Evolutionary conservation across 2,113 vertebrate species (phyloP).

Genomic region (Cyphomyrus discorhynchus): DNA sequence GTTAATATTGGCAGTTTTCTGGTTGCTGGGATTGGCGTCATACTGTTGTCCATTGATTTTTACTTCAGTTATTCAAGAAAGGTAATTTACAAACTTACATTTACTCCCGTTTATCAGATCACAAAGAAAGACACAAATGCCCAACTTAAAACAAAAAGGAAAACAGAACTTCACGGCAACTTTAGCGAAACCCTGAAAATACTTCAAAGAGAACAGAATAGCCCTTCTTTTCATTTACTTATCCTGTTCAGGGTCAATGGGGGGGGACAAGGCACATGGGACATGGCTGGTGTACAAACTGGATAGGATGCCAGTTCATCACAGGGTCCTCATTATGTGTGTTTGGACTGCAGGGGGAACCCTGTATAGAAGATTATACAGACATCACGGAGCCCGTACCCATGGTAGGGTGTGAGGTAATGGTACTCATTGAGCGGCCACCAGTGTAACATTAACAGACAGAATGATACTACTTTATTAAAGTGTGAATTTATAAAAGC

Average conservation of each 20-base stretch:
- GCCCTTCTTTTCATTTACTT: neutral
- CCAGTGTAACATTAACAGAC: neutral
- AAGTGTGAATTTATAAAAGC: neutral
- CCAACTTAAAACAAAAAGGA: neutral
- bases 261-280: too few species aligned
- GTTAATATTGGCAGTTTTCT: neutral
- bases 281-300: neutral
- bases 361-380: rapidly evolving
- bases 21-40: neutral
- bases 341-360: neutral
- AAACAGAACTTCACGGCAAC: neutral
- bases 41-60: neutral
- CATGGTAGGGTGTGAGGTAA: too few species aligned
- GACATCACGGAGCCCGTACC: too few species aligned
- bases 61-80: neutral
- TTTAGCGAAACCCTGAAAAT: neutral
- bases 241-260: neutral
- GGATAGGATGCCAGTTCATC: neutral
- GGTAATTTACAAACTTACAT: neutral
- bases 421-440: neutral
- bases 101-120: neutral
- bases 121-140: too few species aligned
- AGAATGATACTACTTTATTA: neutral
- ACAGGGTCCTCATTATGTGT: neutral
- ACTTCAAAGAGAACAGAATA: neutral